Percentiles rank a stretch among this genome's conserved stretches.
Evolutionary conservation across 1,140 invertebrate species (phyloP).

Genomic region (Acyrthosiphon pisum): DNA sequence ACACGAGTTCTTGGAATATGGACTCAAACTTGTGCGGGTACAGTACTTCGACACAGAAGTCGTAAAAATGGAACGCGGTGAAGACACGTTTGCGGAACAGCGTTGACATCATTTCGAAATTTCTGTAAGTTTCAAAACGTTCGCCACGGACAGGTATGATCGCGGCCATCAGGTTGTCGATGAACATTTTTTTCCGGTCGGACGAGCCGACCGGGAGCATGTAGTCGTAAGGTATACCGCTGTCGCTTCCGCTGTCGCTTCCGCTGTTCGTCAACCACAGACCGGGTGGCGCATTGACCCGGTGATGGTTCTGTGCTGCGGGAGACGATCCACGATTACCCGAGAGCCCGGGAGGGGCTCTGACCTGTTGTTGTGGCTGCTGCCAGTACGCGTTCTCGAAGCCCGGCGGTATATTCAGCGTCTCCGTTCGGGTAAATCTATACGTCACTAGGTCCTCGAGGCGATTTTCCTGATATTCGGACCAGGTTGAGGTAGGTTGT

Average conservation of each 20-base stretch:
- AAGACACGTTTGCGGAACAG: conserved; percentile 76
- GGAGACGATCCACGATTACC: too few species aligned
- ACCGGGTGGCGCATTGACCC: conserved; percentile 34
- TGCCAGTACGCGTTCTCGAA: too few species aligned
- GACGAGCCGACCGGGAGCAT: conserved; percentile 75
- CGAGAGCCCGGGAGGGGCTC: too few species aligned
- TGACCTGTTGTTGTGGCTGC: too few species aligned
- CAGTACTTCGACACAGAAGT: conserved; percentile 75
- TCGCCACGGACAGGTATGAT: conserved; percentile 65
- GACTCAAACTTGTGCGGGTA: conserved; percentile 71
- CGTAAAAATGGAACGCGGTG: conserved; percentile 78
- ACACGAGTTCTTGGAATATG: conserved; percentile 84
- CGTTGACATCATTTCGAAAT: conserved; percentile 79
- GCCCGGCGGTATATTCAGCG: too few species aligned
- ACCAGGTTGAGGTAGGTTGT: too few species aligned
- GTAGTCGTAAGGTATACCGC: conserved; percentile 68
- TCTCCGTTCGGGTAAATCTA: too few species aligned
- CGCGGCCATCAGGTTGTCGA: conserved; percentile 72
- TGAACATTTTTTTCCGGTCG: conserved; percentile 75
- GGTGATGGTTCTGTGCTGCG: too few species aligned
- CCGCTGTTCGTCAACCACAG: conserved; percentile 63
- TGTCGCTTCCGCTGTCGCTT: too few species aligned
- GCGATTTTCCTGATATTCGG: too few species aligned
- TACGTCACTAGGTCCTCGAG: too few species aligned
- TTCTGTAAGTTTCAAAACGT: conserved; percentile 70